Percentiles rank a stretch among this genome's conserved stretches.
Conservation (phyloP, 2,113 vertebrate species). For the Corythornis vintsioides region DNA sequence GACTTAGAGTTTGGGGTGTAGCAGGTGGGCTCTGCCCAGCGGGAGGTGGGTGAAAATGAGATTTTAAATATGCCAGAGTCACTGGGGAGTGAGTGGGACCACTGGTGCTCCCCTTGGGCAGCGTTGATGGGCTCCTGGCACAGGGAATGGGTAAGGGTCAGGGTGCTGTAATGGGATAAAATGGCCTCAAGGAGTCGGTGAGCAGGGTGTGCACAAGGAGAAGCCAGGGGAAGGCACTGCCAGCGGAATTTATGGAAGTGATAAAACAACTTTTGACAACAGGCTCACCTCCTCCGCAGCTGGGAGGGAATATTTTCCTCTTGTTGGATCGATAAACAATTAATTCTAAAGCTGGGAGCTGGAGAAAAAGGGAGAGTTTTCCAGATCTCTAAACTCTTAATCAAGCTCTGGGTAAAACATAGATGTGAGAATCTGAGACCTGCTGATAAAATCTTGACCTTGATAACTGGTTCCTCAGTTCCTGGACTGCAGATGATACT, state of each 20-base stretch:
- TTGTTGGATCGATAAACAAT: constrained; percentile 63
- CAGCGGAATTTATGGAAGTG: constrained; percentile 35
- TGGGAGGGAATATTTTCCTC: constrained; percentile 28
- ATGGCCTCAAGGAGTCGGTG: fast-evolving
- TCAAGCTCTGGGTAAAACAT: constrained; percentile 25
- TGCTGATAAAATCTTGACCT: constrained; percentile 48
- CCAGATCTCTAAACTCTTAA: constrained; percentile 50
- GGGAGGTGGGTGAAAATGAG: background rate
- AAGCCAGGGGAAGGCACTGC: background rate
- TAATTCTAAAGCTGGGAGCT: constrained; percentile 44
- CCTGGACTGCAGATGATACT: background rate
- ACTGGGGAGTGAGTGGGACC: background rate
- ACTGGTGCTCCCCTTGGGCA: background rate
- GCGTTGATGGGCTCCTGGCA: background rate
- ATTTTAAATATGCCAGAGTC: background rate
- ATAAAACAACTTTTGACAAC: constrained; percentile 54
- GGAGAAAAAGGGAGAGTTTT: constrained; percentile 42
- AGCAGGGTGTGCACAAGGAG: background rate
- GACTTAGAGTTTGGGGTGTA: too few species aligned
- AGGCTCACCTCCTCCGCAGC: constrained; percentile 3
- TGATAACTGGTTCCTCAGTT: background rate
- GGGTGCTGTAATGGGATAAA: background rate
- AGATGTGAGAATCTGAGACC: constrained; percentile 10
- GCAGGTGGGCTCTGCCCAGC: background rate
- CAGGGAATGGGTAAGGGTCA: background rate